Evolutionary conservation across 2,797 vertebrate species (phyloP), one percentile per base, ranked within the genome.

Genomic region (Crenuchus spilurus): DNA sequence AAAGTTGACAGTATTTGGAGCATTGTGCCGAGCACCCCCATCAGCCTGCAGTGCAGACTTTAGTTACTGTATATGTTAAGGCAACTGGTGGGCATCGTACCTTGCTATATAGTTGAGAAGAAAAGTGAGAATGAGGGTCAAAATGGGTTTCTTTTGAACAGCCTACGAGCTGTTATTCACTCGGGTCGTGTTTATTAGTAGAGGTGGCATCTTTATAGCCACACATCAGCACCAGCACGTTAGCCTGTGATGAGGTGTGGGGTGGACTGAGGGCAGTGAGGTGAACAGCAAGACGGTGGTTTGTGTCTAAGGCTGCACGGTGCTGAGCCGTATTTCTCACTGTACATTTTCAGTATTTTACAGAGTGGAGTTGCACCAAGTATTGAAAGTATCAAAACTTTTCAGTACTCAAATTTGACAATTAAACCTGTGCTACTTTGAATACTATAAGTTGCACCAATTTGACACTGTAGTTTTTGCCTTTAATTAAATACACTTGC

Each of bases 231-330:
- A 61, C 49, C 24, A 20, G 28, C 22, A 5, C 22, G 11, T 11
- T 55, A 42, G 14, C 24, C 39, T 18, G 9, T 46, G 44, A 57
- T 74, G 72, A 74, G 51, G 28, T 72, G 26, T 41, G 49, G 31
- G 49, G 60, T 73, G 49, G 30, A 24, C 41, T 54, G 35, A 54
- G 48, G 14, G 31, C 41, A 48, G 33, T 8, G 20, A 48, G 60
- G 26, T 55, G 18, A 42, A 54, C 0, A 4, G 9, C 48, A 42
- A 51, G 13, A 26, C 22, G 20, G 31, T 42, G 60, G 30, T 11
- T 72, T 70, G 26, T 8, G 1, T 39, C 0, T 69, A 46, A 37
- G 22, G 5, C 20, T 51, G 46, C 30, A 41, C 7, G 2, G 52
- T 22, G 2, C 26, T 14, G 51, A 11, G 11, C 49, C 3, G 22